Conservation (phyloP, 2,113 vertebrate genomes). For the Podocnemis expansa region DNA sequence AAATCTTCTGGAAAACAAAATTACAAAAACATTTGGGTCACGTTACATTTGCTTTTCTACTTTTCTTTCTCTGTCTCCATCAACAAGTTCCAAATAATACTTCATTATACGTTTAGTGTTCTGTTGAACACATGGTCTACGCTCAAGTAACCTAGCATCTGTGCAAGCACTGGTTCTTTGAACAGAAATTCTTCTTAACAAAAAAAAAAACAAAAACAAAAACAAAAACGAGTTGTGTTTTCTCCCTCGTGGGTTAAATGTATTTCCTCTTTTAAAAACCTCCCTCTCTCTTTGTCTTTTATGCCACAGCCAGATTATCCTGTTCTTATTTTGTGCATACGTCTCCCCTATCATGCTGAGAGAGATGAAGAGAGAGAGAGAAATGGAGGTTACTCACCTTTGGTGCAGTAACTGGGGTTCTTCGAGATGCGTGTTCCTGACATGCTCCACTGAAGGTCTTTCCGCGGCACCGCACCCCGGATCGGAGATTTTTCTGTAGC, state of each 20-base stretch:
- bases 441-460: no score
- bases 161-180: background rate
- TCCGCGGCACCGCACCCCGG: no score
- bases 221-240: background rate
- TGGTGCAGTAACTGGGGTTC: no score
- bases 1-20: background rate
- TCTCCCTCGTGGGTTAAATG: constrained; percentile 3
- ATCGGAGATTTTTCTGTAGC: no score
- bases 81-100: background rate
- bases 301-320: background rate
- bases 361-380: no score
- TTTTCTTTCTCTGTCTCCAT: background rate
- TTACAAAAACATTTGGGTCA: background rate
- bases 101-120: background rate
- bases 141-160: background rate
- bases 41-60: background rate
- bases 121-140: background rate
- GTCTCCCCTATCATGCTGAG: background rate
- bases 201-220: background rate
- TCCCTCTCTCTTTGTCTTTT: background rate
- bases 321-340: constrained; percentile 4
- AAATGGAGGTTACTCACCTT: no score
- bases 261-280: background rate
- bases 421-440: no score
- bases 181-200: background rate